Evolutionary conservation across 2,113 vertebrate genomes (phyloP), one percentile per base, ranked within the genome.

Genomic region (Tyrannus savana): DNA sequence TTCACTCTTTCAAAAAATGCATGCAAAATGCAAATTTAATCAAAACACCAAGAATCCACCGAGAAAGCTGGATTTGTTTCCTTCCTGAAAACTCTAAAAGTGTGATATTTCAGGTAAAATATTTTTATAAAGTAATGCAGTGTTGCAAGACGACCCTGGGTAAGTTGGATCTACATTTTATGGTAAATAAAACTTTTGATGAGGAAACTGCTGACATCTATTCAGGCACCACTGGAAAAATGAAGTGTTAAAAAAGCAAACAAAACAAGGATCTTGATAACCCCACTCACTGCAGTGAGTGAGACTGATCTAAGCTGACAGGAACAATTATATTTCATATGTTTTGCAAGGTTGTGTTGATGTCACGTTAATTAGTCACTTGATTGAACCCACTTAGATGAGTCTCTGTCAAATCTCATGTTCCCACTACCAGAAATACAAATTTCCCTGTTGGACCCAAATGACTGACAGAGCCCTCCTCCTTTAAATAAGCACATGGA

Each of bases 351-450:
- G 64, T 41, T 90, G 31, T 74, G 47, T 84, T 84, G 76, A 33
- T 96, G 85, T 72, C 73, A 75, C 41, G 12, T 78, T 93, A 90
- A 94, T 97, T 94, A 95, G n/a, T 87, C 79, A 89, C 42, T 53
- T 4, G 1, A 71, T 37, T 90, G 86, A 94, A 93, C 75, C 42
- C 37, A 35, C 60, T 82, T 41, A 68, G 89, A 56, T 1, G 10
- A 94, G 28, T 46, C 47, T 59, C 69, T 76, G 81, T 69, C 84
- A 79, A 58, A 95, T 49, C 49, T 83, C n/a, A 17, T 35, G 62
- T 67, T 84, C 60, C 60, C 30, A 33, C 24, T 71, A 25, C 16
- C 56, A 94, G 53, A 93, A 92, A 67, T 56, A 52, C 80, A 87
- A 92, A 77, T 52, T 85, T 10, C 31, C 49, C 66, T 68, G n/a